A percentile compares a stretch with the other conserved stretches of the same genome.
phyloP scores from a whole-genome alignment of 1,140 invertebrate species.

The Theocolax elegans region DNA sequence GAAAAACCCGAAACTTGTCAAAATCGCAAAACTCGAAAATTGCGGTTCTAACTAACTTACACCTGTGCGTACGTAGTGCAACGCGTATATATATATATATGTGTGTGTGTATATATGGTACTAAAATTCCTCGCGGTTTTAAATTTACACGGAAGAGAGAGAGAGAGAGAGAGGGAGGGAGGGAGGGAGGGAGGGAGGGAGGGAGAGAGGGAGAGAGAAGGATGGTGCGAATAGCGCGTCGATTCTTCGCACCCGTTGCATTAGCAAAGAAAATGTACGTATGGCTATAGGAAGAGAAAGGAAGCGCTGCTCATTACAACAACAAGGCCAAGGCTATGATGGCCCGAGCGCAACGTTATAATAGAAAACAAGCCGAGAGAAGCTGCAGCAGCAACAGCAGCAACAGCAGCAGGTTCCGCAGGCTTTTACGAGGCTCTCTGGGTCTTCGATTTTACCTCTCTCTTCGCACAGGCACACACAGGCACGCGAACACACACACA shows the following conservation, averaged over 20 bases:
- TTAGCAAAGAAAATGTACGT: background rate
- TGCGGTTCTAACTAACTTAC: too few species aligned
- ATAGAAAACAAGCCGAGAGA: constrained; percentile 19
- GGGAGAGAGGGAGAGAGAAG: background rate
- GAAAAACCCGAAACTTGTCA: too few species aligned
- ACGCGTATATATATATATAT: too few species aligned
- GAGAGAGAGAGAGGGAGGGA: too few species aligned
- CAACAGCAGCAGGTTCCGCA: too few species aligned
- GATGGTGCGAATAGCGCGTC: background rate
- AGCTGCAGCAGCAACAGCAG: too few species aligned
- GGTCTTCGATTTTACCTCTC: background rate
- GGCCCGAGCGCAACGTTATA: constrained; percentile 3
- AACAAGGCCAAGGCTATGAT: constrained; percentile 42
- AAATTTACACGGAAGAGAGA: too few species aligned
- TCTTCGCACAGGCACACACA: background rate
- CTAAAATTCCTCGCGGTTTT: too few species aligned
- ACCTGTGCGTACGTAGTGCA: too few species aligned
- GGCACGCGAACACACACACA: background rate
- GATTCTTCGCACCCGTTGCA: background rate
- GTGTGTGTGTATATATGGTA: too few species aligned
- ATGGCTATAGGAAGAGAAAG: background rate
- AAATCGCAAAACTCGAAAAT: too few species aligned
- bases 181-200: background rate
- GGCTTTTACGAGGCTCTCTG: too few species aligned
- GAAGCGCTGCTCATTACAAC: constrained; percentile 23